phyloP scores from a whole-genome alignment of 2,888 invertebrate species.

The Caenorhabditis macrosperma region DNA sequence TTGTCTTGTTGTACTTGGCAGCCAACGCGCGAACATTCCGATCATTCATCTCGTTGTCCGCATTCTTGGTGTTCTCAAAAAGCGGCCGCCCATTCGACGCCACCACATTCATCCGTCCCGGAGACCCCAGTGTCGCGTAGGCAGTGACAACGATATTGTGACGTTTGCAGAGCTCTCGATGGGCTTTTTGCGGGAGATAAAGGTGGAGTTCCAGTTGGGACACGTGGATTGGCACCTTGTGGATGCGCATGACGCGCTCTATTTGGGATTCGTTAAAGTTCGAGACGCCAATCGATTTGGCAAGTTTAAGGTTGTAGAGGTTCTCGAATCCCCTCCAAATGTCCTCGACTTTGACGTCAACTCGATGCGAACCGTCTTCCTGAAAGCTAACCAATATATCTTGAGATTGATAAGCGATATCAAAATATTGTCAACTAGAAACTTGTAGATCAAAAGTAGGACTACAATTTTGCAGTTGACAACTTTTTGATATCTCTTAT shows the following conservation, averaged over 20 bases:
- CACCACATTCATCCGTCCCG: slow-evolving; percentile 65
- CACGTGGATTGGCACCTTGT: slow-evolving; percentile 56
- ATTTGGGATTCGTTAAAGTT: slow-evolving; percentile 89
- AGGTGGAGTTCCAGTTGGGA: slow-evolving; percentile 87
- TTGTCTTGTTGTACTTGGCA: slow-evolving; percentile 49
- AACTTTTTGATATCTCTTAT: no score
- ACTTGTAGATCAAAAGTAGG: no score
- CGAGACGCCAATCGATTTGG: slow-evolving; percentile 89
- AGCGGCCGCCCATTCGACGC: slow-evolving; percentile 21
- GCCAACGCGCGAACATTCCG: slow-evolving; percentile 43
- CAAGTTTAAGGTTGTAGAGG: slow-evolving; percentile 85
- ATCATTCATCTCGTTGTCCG: slow-evolving; percentile 45
- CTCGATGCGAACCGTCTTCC: slow-evolving; percentile 30
- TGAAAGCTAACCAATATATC: neutral
- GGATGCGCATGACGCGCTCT: slow-evolving; percentile 82
- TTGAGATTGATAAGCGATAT: no score
- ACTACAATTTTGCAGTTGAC: no score
- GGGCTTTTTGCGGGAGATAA: slow-evolving; percentile 86
- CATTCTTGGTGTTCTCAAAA: slow-evolving; percentile 39
- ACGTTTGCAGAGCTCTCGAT: slow-evolving; percentile 83
- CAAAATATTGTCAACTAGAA: no score
- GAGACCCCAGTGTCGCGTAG: slow-evolving; percentile 80
- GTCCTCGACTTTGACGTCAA: slow-evolving; percentile 60
- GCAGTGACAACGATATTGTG: slow-evolving; percentile 83
- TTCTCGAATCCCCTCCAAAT: slow-evolving; percentile 72